Evolutionary conservation across 2,113 vertebrate species (phyloP).

Genomic region (Tretioscincus oriximinensis): DNA sequence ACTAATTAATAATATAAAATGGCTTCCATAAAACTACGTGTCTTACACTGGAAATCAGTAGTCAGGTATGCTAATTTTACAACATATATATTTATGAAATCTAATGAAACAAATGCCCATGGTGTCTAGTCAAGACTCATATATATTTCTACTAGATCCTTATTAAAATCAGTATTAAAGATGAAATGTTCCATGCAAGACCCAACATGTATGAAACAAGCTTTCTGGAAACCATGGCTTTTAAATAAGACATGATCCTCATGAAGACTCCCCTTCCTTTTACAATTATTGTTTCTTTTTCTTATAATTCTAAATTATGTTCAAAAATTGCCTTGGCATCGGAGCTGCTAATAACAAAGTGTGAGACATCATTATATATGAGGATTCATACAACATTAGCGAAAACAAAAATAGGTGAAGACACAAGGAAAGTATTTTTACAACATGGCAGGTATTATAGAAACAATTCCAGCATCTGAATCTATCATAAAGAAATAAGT

Average conservation of each 20-base stretch:
- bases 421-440: too few species aligned
- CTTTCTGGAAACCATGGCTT: neutral
- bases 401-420: too few species aligned
- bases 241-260: neutral
- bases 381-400: too few species aligned
- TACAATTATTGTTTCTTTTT: neutral
- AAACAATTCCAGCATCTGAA: too few species aligned
- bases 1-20: too few species aligned
- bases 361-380: too few species aligned
- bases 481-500: too few species aligned
- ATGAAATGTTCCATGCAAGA: neutral
- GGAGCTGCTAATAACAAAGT: neutral
- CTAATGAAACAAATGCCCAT: neutral
- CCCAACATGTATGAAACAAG: neutral
- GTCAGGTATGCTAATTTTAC: neutral
- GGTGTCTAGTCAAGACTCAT: neutral
- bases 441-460: too few species aligned
- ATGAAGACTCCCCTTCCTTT: neutral
- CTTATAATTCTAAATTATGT: neutral
- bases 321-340: neutral
- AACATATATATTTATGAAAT: neutral
- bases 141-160: neutral
- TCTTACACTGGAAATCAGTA: neutral
- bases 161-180: too few species aligned
- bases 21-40: neutral